Evolutionary conservation across 2,888 invertebrate genomes (phyloP).

Genomic region (Strigamia crassipes): DNA sequence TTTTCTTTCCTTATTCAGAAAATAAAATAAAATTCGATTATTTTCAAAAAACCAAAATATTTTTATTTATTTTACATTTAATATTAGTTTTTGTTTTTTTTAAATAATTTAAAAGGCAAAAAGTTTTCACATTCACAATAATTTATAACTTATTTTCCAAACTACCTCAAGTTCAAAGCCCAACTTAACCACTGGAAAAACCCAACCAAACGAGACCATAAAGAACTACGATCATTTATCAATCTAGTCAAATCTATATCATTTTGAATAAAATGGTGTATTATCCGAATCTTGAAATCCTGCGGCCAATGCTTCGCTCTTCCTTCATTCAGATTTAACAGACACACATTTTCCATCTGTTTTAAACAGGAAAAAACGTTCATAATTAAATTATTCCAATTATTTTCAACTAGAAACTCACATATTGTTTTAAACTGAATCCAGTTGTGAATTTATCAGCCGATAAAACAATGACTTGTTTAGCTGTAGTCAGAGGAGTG

Average conservation of each 20-base stretch:
- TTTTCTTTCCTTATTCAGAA: neutral
- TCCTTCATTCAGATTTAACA: conserved; percentile 51
- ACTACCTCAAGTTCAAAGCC: neutral
- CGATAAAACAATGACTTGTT: conserved; percentile 50
- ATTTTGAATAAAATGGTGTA: conserved; percentile 51
- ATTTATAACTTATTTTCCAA: too few relatives aligned
- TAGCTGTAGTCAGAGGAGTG: conserved; percentile 50
- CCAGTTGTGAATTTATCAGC: conserved; percentile 50
- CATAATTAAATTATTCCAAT: neutral
- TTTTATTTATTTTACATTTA: too few relatives aligned
- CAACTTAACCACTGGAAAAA: conserved; percentile 51
- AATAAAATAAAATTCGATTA: too few relatives aligned
- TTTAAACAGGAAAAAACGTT: neutral
- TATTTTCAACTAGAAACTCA: conserved; percentile 48
- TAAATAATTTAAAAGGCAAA: too few relatives aligned
- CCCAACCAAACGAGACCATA: conserved; percentile 50
- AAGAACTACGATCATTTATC: conserved; percentile 47
- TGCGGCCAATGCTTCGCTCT: conserved; percentile 51
- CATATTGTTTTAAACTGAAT: conserved; percentile 51
- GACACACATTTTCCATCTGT: conserved; percentile 50
- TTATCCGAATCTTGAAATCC: conserved; percentile 50
- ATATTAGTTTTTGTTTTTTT: too few relatives aligned
- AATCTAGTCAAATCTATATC: conserved; percentile 49
- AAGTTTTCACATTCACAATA: too few relatives aligned
- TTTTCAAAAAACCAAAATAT: too few relatives aligned